Base-by-base conservation (phyloP, 2,888 invertebrate species). In the Camponotus fellah region DNA sequence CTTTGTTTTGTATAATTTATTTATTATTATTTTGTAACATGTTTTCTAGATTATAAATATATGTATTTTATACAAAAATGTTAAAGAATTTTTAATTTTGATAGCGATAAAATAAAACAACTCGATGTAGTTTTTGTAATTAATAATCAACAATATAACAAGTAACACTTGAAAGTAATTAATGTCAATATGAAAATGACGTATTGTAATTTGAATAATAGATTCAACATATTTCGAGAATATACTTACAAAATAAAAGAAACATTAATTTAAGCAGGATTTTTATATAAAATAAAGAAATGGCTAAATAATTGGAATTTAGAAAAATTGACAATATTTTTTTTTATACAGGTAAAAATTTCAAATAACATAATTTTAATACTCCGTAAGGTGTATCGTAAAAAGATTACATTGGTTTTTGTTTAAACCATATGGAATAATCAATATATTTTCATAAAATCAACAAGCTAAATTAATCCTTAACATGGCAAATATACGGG, bases 1-100 rank as follows among this genome's bases (percentile, higher is more conserved):
- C 10, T 46, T 46, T 17, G n/a, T 49, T 46, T 21, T 49, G 3
- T 21, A n/a, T 62, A 49, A 49, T 46, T 32, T 34, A 14, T 21
- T 58, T 71, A 21, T 69, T 68, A 68, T 46, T 68, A 69, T 46
- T 69, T 26, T 26, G 6, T 8, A n/a, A 6, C 14, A n/a, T 12
- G 9, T 6, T 26, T 53, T 53, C 34, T 69, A 12, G n/a, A 49
- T 49, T 49, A 69, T 3, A 32, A 5, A 56, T 71, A 14, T 40
- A n/a, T 58, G 12, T 68, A 26, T 34, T 75, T 46, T n/a, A 43
- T 43, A 43, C 0, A 2, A 43, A 3, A 60, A 43, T 60, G 43
- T 60, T 32, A 43, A 40, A n/a, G 8, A 14, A 12, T 58, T n/a
- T 69, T 69, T 74, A n/a, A 74, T 32, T 26, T 43, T 12, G 2